Conservation (phyloP, 2,797 vertebrate genomes). For the Pampus argenteus region DNA sequence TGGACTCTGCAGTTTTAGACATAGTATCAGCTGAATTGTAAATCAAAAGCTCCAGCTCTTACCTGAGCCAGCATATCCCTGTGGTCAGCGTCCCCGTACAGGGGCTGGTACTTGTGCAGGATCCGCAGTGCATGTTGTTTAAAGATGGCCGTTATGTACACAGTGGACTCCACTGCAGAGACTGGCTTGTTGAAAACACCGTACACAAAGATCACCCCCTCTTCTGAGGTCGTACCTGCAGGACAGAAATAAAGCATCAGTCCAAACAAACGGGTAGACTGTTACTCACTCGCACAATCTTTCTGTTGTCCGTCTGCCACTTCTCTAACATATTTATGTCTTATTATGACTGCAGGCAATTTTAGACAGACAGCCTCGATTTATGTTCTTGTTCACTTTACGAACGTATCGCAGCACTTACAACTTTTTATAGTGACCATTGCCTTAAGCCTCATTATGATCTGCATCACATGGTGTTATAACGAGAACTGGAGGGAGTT, state of each 20-base stretch:
- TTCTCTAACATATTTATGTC: not conserved
- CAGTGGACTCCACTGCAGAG: slow-evolving; percentile 75
- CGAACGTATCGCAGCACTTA: too few relatives aligned
- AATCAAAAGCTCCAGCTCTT: slow-evolving; percentile 12
- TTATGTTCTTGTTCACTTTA: not conserved
- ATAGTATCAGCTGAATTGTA: not conserved
- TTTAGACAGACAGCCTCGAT: slow-evolving; percentile 7
- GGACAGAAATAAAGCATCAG: not conserved
- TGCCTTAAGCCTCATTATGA: slow-evolving; percentile 23
- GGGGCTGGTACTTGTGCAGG: slow-evolving; percentile 82
- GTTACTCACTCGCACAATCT: not conserved
- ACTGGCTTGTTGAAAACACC: slow-evolving; percentile 78
- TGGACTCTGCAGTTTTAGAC: not conserved
- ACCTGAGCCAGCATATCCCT: slow-evolving; percentile 86
- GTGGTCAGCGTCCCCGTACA: slow-evolving; percentile 77
- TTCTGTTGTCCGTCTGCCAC: not conserved
- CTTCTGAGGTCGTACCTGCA: slow-evolving; percentile 85
- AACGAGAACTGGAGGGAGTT: slow-evolving; percentile 25
- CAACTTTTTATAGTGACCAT: not conserved
- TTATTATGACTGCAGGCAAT: not conserved
- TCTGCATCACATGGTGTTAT: not conserved
- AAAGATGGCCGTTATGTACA: slow-evolving; percentile 84
- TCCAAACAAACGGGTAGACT: not conserved
- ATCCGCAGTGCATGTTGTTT: slow-evolving; percentile 82
- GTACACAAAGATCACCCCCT: slow-evolving; percentile 83